phyloP scores from a whole-genome alignment of 2,888 invertebrate genomes.

The Zhuqinia jingwanae region DNA sequence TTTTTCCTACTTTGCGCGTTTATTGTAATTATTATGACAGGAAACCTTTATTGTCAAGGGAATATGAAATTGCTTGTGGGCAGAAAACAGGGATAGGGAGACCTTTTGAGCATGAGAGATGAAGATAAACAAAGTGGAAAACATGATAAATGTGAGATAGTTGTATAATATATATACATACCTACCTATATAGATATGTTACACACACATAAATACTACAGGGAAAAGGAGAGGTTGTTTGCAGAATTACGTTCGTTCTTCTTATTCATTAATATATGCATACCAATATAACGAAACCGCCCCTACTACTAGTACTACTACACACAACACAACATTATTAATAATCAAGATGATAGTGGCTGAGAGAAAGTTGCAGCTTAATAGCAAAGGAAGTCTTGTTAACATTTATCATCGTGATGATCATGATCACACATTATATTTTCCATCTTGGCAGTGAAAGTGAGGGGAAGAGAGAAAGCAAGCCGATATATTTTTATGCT shows the following conservation, averaged over 20 bases:
- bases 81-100: not conserved
- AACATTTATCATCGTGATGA: conserved; percentile 30
- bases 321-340: conserved; percentile 10
- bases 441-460: not conserved
- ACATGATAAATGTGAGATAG: conserved; percentile 50
- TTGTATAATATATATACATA: not conserved
- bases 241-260: not conserved
- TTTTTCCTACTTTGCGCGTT: conserved; percentile 26
- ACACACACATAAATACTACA: too few species aligned
- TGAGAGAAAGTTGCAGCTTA: not conserved
- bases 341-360: conserved; percentile 16
- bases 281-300: too few species aligned
- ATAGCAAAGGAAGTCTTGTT: conserved; percentile 2
- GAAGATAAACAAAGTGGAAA: conserved; percentile 21
- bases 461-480: not conserved
- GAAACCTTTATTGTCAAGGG: conserved; percentile 41
- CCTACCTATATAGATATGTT: too few species aligned
- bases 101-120: not conserved
- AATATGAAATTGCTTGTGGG: conserved; percentile 60
- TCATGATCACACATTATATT: conserved; percentile 28
- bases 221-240: not conserved
- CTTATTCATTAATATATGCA: conserved; percentile 26
- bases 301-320: not conserved
- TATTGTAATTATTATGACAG: conserved; percentile 61
- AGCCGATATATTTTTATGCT: too few species aligned